Base-by-base conservation (phyloP, 2,888 invertebrate genomes). In the Hyposoter didymator region DNA sequence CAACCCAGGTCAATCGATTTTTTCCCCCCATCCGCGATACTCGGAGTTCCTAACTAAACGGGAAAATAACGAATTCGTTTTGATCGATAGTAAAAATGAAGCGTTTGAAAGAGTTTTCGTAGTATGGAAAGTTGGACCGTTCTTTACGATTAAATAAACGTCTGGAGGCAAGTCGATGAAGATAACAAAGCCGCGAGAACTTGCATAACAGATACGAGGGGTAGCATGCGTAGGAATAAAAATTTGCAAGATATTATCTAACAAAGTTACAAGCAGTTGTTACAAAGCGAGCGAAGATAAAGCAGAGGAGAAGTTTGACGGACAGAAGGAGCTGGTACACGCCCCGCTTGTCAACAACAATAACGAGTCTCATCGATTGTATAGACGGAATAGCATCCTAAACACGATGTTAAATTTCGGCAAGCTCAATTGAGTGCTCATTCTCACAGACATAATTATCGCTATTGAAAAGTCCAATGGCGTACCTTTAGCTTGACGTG, bases 281-380 rank as follows among this genome's bases (percentile, higher is more conserved):
- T 76, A 76, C 47, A 67, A 74, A 45, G 39, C 32, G 19, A 10
- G 39, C 8, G 28, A 67, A 73, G 85, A 85, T 85, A 82, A 82
- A 49, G 72, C 64, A 43, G 47, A 35, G 39, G 39, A 39, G 49
- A 85, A 85, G 79, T 82, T 80, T 28, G 47, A 17, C 14, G 45
- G 72, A 67, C 66, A 79, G 49, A 79, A 76, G 39, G 47, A 66
- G 64, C 45, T 72, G 78, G 7, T 12, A 8, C 35, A 43, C 14
- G 32, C 45, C 17, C 47, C 49, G 59, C 62, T 19, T 62, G 14
- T 55, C 43, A 35, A 59, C 32, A 62, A 75, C 47, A 35, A 43
- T 64, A n/a, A 32, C 22, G 55, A 55, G 28, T 14, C 14, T 12
- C 1, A 39, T 52, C 32, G 39, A 12, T 69, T 49, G 12, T 43